Evolutionary conservation across 2,888 invertebrate genomes (phyloP).

Genomic region (Biston betularia): DNA sequence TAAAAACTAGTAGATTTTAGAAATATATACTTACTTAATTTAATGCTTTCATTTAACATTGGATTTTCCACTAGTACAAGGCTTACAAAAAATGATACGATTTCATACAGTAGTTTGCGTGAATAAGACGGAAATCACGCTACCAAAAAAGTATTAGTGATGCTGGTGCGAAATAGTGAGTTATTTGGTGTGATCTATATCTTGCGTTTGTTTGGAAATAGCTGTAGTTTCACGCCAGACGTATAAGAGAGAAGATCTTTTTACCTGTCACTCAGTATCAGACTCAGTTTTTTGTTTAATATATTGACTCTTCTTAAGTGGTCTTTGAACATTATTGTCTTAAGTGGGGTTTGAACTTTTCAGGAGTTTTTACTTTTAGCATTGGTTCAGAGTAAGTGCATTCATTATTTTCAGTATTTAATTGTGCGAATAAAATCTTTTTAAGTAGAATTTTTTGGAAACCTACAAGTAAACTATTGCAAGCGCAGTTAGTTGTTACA

Average conservation of each 20-base stretch:
- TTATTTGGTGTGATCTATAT: neutral
- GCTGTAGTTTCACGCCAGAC: neutral
- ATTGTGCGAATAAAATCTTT: too few species aligned
- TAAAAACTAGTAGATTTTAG: too few species aligned
- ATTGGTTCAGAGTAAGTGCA: too few species aligned
- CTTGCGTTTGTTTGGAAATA: neutral
- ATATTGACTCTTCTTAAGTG: neutral
- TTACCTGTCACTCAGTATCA: neutral
- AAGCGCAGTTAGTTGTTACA: too few species aligned
- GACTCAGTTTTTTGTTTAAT: neutral
- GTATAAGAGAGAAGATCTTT: neutral
- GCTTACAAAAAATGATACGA: neutral
- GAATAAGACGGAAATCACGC: conserved; percentile 1
- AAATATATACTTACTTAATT: too few species aligned
- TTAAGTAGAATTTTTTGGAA: too few species aligned
- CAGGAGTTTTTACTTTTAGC: too few species aligned
- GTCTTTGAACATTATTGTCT: neutral
- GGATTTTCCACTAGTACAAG: neutral
- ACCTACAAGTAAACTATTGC: too few species aligned
- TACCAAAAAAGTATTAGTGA: conserved; percentile 1
- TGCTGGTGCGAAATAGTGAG: conserved; percentile 1
- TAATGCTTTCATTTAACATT: too few species aligned
- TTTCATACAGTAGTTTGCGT: neutral
- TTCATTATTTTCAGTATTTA: too few species aligned
- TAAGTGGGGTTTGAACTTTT: neutral